phyloP scores from a whole-genome alignment of 2,797 vertebrate species.

The Adelosebastes latens region DNA sequence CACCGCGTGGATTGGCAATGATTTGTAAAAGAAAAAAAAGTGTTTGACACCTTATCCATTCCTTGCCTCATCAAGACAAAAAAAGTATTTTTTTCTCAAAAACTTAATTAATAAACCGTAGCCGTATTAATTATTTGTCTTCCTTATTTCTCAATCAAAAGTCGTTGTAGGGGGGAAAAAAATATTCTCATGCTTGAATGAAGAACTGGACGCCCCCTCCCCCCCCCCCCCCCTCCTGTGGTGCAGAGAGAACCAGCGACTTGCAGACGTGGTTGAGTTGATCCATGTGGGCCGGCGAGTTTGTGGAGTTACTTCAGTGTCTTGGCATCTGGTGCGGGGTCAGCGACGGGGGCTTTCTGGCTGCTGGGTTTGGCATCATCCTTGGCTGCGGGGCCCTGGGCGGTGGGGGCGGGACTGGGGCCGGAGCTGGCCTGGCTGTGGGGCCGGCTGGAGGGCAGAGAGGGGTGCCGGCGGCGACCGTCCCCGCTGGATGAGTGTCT shows the following conservation, averaged over 20 bases:
- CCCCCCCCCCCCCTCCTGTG: conserved; percentile 57
- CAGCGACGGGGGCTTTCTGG: conserved; percentile 73
- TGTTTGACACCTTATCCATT: conserved; percentile 33
- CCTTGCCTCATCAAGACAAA: conserved; percentile 61
- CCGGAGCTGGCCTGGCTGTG: conserved; percentile 71
- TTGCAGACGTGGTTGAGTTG: conserved; percentile 54
- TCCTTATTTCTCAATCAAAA: conserved; percentile 33
- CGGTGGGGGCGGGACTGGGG: conserved; percentile 67
- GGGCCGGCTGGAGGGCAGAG: conserved; percentile 88
- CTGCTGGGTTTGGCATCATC: conserved; percentile 89
- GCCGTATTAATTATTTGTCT: conserved; percentile 25
- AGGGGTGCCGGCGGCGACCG: conserved; percentile 90
- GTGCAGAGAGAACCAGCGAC: conserved; percentile 54
- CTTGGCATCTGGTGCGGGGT: conserved; percentile 80
- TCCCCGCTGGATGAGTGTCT: conserved; percentile 89
- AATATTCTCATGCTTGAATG: conserved; percentile 47
- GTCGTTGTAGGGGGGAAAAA: neutral
- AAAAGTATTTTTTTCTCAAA: conserved; percentile 17
- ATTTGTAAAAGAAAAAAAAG: conserved; percentile 18
- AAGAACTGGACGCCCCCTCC: conserved; percentile 34
- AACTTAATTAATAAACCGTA: conserved; percentile 50
- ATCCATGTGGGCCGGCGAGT: conserved; percentile 24
- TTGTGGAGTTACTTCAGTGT: conserved; percentile 81
- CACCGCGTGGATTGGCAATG: conserved; percentile 28
- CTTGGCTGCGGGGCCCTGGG: conserved; percentile 57